Conservation (phyloP, 2,888 invertebrate genomes). For the Pardosa pseudoannulata region DNA sequence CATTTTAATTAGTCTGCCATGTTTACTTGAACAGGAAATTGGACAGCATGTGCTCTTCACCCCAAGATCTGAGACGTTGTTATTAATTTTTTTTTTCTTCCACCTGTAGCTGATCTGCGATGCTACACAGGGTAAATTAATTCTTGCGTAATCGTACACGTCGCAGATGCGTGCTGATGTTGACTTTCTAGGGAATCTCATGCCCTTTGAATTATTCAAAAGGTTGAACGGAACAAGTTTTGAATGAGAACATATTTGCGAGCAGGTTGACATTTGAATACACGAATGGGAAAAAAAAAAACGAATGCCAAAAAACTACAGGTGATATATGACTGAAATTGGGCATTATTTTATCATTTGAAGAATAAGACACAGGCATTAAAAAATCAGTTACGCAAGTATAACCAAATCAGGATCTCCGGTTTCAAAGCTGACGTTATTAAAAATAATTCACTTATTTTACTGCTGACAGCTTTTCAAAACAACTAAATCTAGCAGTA, state of each 20-base stretch:
- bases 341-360: too few relatives aligned
- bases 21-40: background rate
- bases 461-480: too few relatives aligned
- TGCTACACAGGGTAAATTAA: constrained; percentile 6
- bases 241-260: background rate
- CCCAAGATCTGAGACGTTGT: background rate
- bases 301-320: too few relatives aligned
- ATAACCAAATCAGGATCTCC: too few relatives aligned
- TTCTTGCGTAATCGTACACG: constrained; percentile 37
- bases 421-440: too few relatives aligned
- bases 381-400: too few relatives aligned
- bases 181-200: constrained; percentile 22
- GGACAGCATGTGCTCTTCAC: constrained; percentile 13
- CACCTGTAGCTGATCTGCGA: background rate
- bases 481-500: too few relatives aligned
- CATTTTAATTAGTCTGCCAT: background rate
- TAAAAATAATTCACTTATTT: too few relatives aligned
- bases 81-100: background rate
- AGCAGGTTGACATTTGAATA: background rate
- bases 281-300: background rate
- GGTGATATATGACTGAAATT: too few relatives aligned
- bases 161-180: constrained; percentile 31
- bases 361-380: too few relatives aligned
- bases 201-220: constrained; percentile 11
- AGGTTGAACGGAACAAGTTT: constrained; percentile 1